phyloP scores from a whole-genome alignment of 2,888 invertebrate species.

The Celastrina argiolus region DNA sequence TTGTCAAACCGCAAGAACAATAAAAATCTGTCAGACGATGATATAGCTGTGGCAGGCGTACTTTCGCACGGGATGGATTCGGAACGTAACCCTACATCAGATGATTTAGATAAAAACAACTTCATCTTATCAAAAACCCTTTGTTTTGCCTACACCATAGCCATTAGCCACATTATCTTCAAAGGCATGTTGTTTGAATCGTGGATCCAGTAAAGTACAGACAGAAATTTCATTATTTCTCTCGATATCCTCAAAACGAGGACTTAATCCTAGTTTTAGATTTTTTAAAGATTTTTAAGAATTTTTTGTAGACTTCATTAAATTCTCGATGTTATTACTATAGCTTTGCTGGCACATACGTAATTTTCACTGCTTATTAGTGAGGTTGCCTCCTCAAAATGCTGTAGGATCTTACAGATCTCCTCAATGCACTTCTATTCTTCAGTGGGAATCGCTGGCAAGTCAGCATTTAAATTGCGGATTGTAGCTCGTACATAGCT shows the following conservation, averaged over 20 bases:
- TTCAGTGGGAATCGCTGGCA: slow-evolving; percentile 18
- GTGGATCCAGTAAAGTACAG: slow-evolving; percentile 24
- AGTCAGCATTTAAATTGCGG: slow-evolving; percentile 14
- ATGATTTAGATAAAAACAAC: background rate
- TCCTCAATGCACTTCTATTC: slow-evolving; percentile 18
- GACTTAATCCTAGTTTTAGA: background rate
- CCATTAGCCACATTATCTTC: background rate
- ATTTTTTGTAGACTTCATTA: slow-evolving; percentile 6
- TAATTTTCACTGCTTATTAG: no score
- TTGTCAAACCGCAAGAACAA: background rate
- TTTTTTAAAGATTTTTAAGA: background rate
- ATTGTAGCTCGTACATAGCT: slow-evolving; percentile 18
- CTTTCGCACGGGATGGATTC: no score
- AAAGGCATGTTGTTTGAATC: slow-evolving; percentile 23
- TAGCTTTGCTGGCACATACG: background rate
- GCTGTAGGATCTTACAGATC: background rate
- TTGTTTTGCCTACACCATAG: background rate
- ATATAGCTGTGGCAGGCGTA: background rate
- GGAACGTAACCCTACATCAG: no score
- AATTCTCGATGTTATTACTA: slow-evolving; percentile 21
- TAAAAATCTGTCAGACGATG: background rate
- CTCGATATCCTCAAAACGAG: background rate
- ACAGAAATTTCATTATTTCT: slow-evolving; percentile 10
- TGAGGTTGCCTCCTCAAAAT: background rate
- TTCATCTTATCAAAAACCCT: background rate